These are phyloP conservation scores for Sebastes itinus DNA, from an alignment of 2,797 vertebrate species.

Conservation along the genomic window DNA sequence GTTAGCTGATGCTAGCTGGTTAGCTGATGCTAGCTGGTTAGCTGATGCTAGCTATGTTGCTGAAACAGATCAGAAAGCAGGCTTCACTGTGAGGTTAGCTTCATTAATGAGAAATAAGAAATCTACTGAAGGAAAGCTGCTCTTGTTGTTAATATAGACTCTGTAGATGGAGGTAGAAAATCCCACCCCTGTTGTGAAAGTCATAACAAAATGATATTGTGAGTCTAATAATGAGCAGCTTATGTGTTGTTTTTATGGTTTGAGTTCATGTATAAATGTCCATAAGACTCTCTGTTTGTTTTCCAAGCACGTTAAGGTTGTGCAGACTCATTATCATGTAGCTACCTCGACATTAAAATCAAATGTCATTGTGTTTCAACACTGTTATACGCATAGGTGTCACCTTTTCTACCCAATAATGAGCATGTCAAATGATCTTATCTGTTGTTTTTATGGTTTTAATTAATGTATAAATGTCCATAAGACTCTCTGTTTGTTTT, in stretches of 20 bases:
- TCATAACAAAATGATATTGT: not conserved
- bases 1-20: constrained; percentile 2
- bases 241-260: not conserved
- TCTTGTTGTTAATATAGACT: fast-evolving
- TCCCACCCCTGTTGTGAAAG: not conserved
- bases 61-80: constrained; percentile 11
- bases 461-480: not conserved
- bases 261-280: not conserved
- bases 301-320: not conserved
- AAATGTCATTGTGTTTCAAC: not conserved
- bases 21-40: constrained; percentile 70
- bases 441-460: not conserved
- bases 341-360: not conserved
- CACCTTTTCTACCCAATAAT: not conserved
- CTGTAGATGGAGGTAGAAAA: not conserved
- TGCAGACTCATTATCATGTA: constrained; percentile 1
- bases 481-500: not conserved
- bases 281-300: not conserved
- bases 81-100: not conserved
- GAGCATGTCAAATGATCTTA: not conserved
- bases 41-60: constrained; percentile 6
- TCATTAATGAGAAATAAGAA: not conserved
- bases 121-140: fast-evolving
- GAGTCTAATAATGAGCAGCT: not conserved
- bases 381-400: not conserved